These are phyloP conservation scores for Tanaodytes sp. DNA, from an alignment of 2,888 invertebrate species.

Conservation along the genomic window DNA sequence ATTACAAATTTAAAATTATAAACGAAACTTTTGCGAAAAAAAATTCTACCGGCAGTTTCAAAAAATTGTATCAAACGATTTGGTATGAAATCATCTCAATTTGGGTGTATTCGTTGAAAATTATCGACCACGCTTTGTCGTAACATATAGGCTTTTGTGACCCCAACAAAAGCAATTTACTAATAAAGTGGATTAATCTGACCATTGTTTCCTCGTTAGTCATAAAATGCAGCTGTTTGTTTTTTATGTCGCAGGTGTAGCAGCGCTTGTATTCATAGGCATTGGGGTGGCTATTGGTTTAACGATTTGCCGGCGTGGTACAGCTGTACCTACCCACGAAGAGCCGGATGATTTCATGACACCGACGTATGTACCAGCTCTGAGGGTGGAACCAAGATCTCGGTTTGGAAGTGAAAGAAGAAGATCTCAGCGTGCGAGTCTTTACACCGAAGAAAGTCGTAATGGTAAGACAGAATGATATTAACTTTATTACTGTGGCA, in stretches of 20 bases:
- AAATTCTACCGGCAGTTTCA: too few species aligned
- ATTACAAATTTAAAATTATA: too few species aligned
- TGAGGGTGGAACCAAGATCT: conserved; percentile 68
- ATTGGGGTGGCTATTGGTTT: conserved; percentile 70
- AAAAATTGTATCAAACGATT: too few species aligned
- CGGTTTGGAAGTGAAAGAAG: conserved; percentile 65
- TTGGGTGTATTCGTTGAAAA: too few species aligned
- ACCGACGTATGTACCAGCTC: conserved; percentile 68
- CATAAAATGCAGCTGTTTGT: conserved; percentile 17
- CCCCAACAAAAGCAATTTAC: conserved; percentile 6
- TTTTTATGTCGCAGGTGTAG: conserved; percentile 58
- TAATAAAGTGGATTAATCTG: conserved; percentile 32
- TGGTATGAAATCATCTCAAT: too few species aligned
- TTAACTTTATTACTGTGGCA: too few species aligned
- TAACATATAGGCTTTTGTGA: conserved; percentile 14
- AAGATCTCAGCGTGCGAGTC: conserved; percentile 67
- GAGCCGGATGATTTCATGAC: conserved; percentile 69
- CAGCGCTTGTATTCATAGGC: conserved; percentile 68
- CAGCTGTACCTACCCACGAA: conserved; percentile 55
- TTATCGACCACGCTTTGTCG: conserved; percentile 5
- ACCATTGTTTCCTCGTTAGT: conserved; percentile 35
- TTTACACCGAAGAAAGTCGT: conserved; percentile 69
- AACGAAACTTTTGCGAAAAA: too few species aligned
- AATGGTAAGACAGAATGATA: conserved; percentile 67
- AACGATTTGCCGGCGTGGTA: conserved; percentile 67